Base-by-base conservation (phyloP, 2,113 vertebrate species). In the Cacatua alba region DNA sequence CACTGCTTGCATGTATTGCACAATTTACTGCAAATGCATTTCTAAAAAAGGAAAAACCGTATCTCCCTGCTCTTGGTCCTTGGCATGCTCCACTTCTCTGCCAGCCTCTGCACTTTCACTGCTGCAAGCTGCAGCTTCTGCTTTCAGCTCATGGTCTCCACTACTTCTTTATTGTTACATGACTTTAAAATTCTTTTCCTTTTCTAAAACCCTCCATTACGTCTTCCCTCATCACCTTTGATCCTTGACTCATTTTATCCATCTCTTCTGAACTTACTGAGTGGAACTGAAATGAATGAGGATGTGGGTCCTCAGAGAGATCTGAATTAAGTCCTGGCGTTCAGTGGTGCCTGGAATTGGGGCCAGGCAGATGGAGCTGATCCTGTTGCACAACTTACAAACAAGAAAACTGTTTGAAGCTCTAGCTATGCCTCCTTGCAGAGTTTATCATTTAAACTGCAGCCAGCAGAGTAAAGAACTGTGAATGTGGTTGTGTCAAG, bases 191-290 rank as follows among this genome's bases (percentile, higher is more conserved):
- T 63, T 90, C 67, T 87, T 64, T 39, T 86, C 24, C 74, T 90
- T 92, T 93, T 88, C 51, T 77, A 46, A 94, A 90, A 14, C 37
- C 49, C 6, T 91, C 82, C 77, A 63, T 92, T 95, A 80, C 21
- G 1, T 94, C 81, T 89, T 87, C 67, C 35, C 33, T 91, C 43
- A 29, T 94, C 84, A 87, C 84, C 90, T 92, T 95, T 95, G 91
- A 91, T 95, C 92, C 68, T 93, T 94, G 86, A 94, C 67, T 95
- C 87, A 65, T 92, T 87, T 91, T 95, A 52, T 63, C 37, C 62
- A 37, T 68, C 59, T 87, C 35, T 71, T 91, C 82, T 85, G 67
- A 95, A 80, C 76, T 93, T 10, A 11, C 51, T 51, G 92, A 93
- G 68, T 92, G 82, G 79, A 95, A 76, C 53, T 62, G 88, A 96